phyloP scores from a whole-genome alignment of 1,140 invertebrate species.

The Eriocheir sinensis region DNA sequence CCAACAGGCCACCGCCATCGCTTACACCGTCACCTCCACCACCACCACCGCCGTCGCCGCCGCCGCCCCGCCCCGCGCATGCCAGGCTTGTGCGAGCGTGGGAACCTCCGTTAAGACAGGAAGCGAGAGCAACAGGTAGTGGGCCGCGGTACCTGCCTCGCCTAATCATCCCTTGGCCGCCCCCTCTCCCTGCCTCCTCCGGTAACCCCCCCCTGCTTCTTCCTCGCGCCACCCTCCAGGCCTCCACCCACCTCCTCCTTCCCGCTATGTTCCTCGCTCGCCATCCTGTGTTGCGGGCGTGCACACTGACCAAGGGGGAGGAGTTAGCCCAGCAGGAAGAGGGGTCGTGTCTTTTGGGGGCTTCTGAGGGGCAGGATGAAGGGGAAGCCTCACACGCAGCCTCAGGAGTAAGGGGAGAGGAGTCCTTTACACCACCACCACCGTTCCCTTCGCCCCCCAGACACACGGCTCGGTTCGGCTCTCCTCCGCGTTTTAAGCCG shows the following conservation, averaged over 20 bases:
- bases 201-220: neutral
- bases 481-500: neutral
- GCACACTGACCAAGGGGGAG: neutral
- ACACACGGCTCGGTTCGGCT: too few species aligned
- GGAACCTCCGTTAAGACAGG: conserved; percentile 71
- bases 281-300: conserved; percentile 51
- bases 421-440: neutral
- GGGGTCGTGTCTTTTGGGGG: neutral
- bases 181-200: neutral
- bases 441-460: neutral
- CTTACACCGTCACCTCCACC: neutral
- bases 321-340: neutral
- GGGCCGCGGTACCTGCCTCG: conserved; percentile 69
- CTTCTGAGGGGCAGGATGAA: conserved; percentile 39
- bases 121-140: conserved; percentile 68
- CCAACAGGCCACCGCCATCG: neutral
- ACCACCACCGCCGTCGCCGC: neutral
- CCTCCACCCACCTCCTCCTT: neutral
- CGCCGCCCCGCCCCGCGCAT: conserved; percentile 43
- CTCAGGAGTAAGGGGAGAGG: conserved; percentile 8
- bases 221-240: neutral
- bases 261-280: conserved; percentile 39
- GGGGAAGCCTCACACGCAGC: conserved; percentile 24
- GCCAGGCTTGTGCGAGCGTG: conserved; percentile 70
- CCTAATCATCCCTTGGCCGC: conserved; percentile 52